Conservation (phyloP, 2,888 invertebrate genomes). For the Diabrotica balteata region DNA sequence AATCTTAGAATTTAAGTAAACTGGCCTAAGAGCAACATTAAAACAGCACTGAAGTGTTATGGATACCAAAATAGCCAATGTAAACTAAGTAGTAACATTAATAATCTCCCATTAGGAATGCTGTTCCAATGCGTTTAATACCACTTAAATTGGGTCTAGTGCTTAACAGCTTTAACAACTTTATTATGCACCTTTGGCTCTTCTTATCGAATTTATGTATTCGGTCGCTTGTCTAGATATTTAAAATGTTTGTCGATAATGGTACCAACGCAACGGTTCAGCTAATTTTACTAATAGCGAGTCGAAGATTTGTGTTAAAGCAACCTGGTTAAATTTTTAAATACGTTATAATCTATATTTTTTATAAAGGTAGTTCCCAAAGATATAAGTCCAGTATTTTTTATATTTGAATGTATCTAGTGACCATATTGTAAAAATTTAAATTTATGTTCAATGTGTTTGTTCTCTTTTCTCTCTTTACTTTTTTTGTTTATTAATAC, state of each 20-base stretch:
- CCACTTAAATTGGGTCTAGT: conserved; percentile 32
- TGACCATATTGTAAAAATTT: too few relatives aligned
- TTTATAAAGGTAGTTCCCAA: too few relatives aligned
- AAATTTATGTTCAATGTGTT: too few relatives aligned
- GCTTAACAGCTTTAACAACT: conserved; percentile 34
- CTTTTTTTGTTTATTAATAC: too few relatives aligned
- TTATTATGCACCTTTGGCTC: conserved; percentile 30
- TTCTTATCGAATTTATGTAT: conserved; percentile 24
- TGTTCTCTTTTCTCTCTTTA: too few relatives aligned
- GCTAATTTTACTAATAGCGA: conserved; percentile 2
- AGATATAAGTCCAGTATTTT: too few relatives aligned
- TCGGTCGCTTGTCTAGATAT: conserved; percentile 1
- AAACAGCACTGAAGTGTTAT: conserved; percentile 25
- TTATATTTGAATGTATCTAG: too few relatives aligned
- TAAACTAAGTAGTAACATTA: conserved; percentile 32
- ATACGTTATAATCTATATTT: too few relatives aligned
- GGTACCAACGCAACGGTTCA: conserved; percentile 1
- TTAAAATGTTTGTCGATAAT: conserved; percentile 2
- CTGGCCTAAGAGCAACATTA: conserved; percentile 5
- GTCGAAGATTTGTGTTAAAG: too few relatives aligned
- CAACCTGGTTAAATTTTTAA: too few relatives aligned
- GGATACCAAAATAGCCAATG: conserved; percentile 31
- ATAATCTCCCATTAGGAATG: conserved; percentile 33
- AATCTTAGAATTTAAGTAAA: too few relatives aligned
- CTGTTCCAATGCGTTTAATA: conserved; percentile 30